Base-by-base conservation (phyloP, 2,888 invertebrate species). In the Eristalinus aeneus region DNA sequence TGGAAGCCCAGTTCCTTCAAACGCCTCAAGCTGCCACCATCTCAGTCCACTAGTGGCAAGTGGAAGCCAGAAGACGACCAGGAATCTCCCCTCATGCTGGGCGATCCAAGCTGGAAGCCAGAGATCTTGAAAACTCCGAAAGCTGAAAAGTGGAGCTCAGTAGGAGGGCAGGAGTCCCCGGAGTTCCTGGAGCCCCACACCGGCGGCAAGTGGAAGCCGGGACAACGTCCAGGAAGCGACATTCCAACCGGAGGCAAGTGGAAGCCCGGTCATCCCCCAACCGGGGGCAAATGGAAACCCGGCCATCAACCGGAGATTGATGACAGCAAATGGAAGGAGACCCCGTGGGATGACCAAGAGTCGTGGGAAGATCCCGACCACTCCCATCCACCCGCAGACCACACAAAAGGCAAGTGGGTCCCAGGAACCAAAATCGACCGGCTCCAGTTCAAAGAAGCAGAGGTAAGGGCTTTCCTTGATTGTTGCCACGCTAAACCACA, bases 361-460 rank as follows among this genome's bases (percentile, higher is more conserved):
- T 5, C 63, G 0, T 79, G 79, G 79, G 74, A 56, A 12, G 85
- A 76, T 22, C 82, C 86, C 0, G 93, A 93, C 20, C 93, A 94
- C 73, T 67, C 53, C 71, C 94, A 94, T 88, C 96, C 96, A 1
- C 95, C 96, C 0, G 95, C 95, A 2, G 94, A 94, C 53, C 94
- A 96, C 89, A 96, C 96, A 0, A 95, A 95, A 90, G 92, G 92
- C 11, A 97, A 97, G 93, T 97, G 97, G 97, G 94, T 96, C 68
- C 97, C 96, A 0, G 96, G 96, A 31, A 92, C 93, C 91, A 88
- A 94, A 93, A 90, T 94, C 92, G 75, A 94, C 92, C 94, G 94
- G 93, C 90, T 94, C 91, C 72, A 94, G 58, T 91, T 91, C 92
- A 82, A 93, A 91, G 90, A 94, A 92, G 90, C 93, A 90, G 56